phyloP scores from a whole-genome alignment of 2,113 vertebrate genomes.

The Brienomyrus brachyistius region DNA sequence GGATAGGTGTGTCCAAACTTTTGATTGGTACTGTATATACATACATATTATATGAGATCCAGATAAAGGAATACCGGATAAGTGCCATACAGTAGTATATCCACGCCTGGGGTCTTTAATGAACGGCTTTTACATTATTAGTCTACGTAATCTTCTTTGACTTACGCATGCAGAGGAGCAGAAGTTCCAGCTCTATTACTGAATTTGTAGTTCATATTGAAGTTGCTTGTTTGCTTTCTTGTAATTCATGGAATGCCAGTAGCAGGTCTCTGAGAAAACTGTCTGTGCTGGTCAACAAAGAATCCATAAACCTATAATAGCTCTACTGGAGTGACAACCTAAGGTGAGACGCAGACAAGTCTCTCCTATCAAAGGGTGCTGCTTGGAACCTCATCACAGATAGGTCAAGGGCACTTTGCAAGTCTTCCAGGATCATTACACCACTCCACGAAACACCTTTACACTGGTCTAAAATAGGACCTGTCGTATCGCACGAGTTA shows the following conservation, averaged over 20 bases:
- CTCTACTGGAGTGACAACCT: background rate
- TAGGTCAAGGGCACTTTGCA: background rate
- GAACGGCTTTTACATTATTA: background rate
- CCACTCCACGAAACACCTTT: background rate
- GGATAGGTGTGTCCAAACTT: background rate
- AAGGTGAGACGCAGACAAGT: background rate
- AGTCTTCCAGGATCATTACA: background rate
- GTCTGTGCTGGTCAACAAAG: background rate
- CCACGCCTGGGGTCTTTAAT: too few species aligned
- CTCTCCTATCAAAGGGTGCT: background rate
- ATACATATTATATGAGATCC: background rate
- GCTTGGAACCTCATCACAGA: background rate
- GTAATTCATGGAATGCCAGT: background rate
- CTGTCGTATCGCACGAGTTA: background rate
- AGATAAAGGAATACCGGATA: too few species aligned
- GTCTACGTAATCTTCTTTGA: background rate
- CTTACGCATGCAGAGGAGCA: background rate
- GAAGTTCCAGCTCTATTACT: background rate
- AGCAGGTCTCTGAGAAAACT: background rate
- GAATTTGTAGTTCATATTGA: background rate
- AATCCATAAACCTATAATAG: conserved; percentile 2
- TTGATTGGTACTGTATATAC: background rate
- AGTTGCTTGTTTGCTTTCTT: background rate
- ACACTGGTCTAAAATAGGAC: background rate
- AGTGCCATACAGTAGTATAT: too few species aligned